Percentiles rank a stretch among this genome's conserved stretches.
Evolutionary conservation across 2,888 invertebrate species (phyloP).

Genomic region (Scaptomyza cyrtandrae): DNA sequence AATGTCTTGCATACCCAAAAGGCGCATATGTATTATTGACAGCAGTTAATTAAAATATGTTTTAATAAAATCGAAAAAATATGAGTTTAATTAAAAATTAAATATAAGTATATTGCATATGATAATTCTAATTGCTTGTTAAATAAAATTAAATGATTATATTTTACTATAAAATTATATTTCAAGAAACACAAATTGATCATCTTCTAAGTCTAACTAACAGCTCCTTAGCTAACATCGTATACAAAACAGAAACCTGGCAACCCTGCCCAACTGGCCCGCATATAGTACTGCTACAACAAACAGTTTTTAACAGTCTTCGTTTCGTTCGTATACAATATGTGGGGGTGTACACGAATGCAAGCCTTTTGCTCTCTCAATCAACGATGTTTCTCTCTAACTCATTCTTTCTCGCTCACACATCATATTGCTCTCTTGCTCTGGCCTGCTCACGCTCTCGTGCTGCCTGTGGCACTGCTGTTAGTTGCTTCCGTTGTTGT

Average conservation of each 20-base stretch:
- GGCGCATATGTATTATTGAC: conserved; percentile 4
- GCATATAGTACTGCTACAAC: conserved; percentile 35
- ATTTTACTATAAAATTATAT: too few relatives aligned
- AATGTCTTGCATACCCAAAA: conserved; percentile 39
- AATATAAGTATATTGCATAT: background rate
- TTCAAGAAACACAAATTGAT: background rate
- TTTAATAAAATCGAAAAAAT: background rate
- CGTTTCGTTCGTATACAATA: conserved; percentile 23
- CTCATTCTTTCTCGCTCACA: background rate
- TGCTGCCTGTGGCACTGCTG: conserved; percentile 43
- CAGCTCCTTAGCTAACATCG: background rate
- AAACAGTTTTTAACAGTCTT: conserved; percentile 41
- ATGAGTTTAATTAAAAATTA: background rate
- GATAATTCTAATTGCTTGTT: too few relatives aligned
- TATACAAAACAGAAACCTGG: background rate
- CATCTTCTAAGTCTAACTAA: background rate
- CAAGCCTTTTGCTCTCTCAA: conserved; percentile 8
- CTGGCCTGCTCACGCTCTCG: conserved; percentile 1
- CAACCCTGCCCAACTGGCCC: conserved; percentile 50
- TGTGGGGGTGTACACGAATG: conserved; percentile 47
- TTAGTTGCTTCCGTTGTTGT: conserved; percentile 76
- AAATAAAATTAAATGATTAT: too few relatives aligned
- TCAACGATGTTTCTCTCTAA: conserved; percentile 5
- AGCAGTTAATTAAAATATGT: background rate
- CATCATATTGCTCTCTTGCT: conserved; percentile 3